phyloP scores from a whole-genome alignment of 2,888 invertebrate species.

The Apamea sordens region DNA sequence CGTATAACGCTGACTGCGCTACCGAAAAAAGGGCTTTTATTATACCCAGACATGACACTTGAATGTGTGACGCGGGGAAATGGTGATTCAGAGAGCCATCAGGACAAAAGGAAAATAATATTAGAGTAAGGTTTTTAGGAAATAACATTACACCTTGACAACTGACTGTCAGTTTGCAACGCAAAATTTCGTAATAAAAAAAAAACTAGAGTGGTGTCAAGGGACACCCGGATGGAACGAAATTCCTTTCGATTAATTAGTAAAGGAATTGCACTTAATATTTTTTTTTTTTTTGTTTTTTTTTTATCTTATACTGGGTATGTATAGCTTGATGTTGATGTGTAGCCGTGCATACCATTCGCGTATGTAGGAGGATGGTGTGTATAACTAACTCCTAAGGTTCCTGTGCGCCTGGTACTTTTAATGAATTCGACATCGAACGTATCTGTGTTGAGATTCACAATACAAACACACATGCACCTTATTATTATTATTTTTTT shows the following conservation, averaged over 20 bases:
- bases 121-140: neutral
- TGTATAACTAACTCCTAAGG: too few species aligned
- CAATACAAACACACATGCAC: neutral
- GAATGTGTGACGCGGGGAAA: slow-evolving; percentile 4
- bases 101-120: neutral
- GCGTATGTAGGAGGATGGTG: too few species aligned
- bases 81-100: neutral
- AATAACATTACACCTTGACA: neutral
- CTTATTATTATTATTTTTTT: too few species aligned
- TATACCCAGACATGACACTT: slow-evolving; percentile 7
- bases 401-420: too few species aligned
- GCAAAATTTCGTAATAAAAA: neutral
- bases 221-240: too few species aligned
- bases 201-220: too few species aligned
- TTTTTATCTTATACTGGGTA: too few species aligned
- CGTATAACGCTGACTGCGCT: slow-evolving; percentile 24
- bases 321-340: too few species aligned
- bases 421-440: neutral
- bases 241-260: too few species aligned
- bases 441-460: neutral
- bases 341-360: too few species aligned
- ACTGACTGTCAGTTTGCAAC: neutral
- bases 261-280: too few species aligned
- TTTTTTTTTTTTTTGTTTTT: too few species aligned
- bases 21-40: slow-evolving; percentile 41